Evolutionary conservation across 2,797 vertebrate genomes (phyloP), one percentile per base, ranked within the genome.

Genomic region (Yasuhikotakia modesta): DNA sequence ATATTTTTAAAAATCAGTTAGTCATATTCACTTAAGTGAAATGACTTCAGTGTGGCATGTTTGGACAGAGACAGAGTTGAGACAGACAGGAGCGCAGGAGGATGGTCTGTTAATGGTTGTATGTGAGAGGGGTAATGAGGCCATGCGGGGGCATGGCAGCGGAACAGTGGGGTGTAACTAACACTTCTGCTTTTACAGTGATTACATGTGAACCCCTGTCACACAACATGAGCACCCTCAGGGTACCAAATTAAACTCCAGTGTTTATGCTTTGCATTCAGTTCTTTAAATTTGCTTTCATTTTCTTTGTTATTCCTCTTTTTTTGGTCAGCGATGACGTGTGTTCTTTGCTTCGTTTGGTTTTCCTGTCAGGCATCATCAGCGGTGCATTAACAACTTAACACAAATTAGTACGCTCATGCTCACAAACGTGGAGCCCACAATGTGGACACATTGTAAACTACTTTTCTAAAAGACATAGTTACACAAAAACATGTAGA

Each of bases 161-260:
- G 68, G 50, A 78, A 78, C 75, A 70, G 75, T 77, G 75, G 75
- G 75, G 75, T 69, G 75, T 61, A 61, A 45, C 76, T 65, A 64
- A 78, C 76, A 71, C 68, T 78, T 78, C 68, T 53, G 60, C 76
- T 45, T 78, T 78, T 78, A 78, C 76, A 90, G 87, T 93, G 91
- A 94, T 93, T 91, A 90, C 90, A 92, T 92, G 89, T 93, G 92
- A 93, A 89, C 88, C 83, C 83, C 88, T 93, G 92, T 94, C 93
- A 92, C 87, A 85, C 79, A 86, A 86, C 88, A 87, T 92, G 91
- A 92, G 90, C 85, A 86, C 78, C 89, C 91, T 91, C 88, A 88
- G 87, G 84, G 92, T 92, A 93, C 92, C 89, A 89, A 88, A 92
- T 93, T 92, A 93, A 92, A 92, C 88, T 87, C 83, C 84, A 91